A percentile compares a stretch with the other conserved stretches of the same genome.
Conservation (phyloP, 92 coral and sea anemone genomes). For the Heteractis magnifica region DNA sequence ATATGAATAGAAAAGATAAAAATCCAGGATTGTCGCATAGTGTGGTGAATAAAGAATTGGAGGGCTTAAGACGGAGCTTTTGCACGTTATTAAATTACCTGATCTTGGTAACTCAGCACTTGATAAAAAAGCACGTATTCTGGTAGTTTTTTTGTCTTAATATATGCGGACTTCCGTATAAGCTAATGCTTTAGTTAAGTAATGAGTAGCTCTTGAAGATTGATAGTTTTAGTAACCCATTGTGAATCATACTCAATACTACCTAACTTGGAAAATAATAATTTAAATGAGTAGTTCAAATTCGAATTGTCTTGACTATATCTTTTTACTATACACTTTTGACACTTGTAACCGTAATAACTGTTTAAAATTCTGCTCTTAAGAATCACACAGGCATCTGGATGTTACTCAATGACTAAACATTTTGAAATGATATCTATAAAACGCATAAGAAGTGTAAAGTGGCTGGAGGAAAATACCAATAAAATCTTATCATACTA, state of each 20-base stretch:
- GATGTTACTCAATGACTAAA: not conserved
- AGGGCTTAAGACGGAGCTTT: conserved; percentile 12
- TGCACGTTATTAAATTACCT: conserved; percentile 4
- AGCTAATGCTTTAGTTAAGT: not conserved
- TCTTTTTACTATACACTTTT: too few relatives aligned
- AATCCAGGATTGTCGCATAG: conserved; percentile 7
- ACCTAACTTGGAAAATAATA: not conserved
- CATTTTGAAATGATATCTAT: not conserved
- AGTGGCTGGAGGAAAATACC: not conserved
- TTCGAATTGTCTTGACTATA: too few relatives aligned
- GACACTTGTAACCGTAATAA: too few relatives aligned
- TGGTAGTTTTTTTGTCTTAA: not conserved
- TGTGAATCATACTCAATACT: not conserved
- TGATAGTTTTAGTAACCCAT: too few relatives aligned
- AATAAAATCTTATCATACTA: not conserved
- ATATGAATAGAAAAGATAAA: not conserved
- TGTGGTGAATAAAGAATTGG: conserved; percentile 29
- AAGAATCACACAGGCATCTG: not conserved
- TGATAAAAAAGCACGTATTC: not conserved
- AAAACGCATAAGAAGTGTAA: not conserved
- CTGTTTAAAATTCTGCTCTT: not conserved
- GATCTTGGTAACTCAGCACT: not conserved
- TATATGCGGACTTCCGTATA: not conserved
- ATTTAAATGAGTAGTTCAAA: not conserved
- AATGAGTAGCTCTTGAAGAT: not conserved